Conservation (phyloP, 2,888 invertebrate genomes). For the Ophion slaviceki region DNA sequence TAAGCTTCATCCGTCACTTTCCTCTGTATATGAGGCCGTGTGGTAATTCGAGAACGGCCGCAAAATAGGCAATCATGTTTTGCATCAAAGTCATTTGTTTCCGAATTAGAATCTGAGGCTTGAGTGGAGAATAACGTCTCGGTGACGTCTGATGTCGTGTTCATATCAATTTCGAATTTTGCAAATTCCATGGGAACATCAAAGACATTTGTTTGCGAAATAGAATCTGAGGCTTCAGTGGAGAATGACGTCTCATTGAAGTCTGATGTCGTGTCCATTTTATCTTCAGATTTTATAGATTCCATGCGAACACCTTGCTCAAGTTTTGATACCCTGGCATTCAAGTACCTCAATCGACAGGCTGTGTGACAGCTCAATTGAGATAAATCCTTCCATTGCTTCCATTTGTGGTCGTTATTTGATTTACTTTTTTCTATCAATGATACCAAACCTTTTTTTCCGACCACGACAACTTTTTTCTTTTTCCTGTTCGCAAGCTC, state of each 20-base stretch:
- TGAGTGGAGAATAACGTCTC: slow-evolving; percentile 8
- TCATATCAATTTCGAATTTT: not conserved
- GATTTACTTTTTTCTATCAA: slow-evolving; percentile 39
- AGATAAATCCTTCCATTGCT: slow-evolving; percentile 10
- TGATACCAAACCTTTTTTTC: not conserved
- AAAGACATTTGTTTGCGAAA: too few relatives aligned
- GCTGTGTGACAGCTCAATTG: slow-evolving; percentile 11
- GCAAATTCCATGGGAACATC: not conserved
- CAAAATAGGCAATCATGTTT: too few relatives aligned
- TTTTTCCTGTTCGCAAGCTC: too few relatives aligned
- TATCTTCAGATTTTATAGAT: not conserved
- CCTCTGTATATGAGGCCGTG: too few relatives aligned
- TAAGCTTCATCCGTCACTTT: too few relatives aligned
- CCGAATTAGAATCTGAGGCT: too few relatives aligned
- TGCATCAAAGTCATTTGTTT: too few relatives aligned
- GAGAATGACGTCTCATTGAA: slow-evolving; percentile 12
- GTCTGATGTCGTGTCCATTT: too few relatives aligned
- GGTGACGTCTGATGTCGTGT: not conserved
- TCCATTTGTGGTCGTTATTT: slow-evolving; percentile 19
- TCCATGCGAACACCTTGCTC: not conserved
- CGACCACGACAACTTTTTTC: not conserved
- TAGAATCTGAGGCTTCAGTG: not conserved
- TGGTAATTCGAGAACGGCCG: too few relatives aligned
- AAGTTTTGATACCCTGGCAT: not conserved
- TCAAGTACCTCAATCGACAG: slow-evolving; percentile 38